Base-by-base conservation (phyloP, 2,797 vertebrate genomes). In the Enteromius radiatus region DNA sequence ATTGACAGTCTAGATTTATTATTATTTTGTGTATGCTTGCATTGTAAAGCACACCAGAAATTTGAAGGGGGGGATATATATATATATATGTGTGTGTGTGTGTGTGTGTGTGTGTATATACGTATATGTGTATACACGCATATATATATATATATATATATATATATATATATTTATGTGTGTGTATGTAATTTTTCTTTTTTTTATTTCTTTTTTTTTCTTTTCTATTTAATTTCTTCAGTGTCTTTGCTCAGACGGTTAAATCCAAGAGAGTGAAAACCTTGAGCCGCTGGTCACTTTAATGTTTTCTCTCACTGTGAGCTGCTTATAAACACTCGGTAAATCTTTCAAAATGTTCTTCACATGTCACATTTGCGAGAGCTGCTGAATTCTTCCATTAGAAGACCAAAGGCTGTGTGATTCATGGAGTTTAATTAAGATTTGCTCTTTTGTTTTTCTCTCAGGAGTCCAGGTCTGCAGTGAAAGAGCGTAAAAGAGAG, bases 401-500 rank as follows among this genome's bases (percentile, higher is more conserved):
- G 17, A 76, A 3, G 12, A 3, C 52, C 21, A 11, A 26, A 67
- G 26, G 23, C 31, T 23, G 26, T 83, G 33, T 86, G 82, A 87
- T 86, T 54, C 83, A 0, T 19, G 15, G 12, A 78, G 47, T 81
- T 67, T 83, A 73, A 85, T 84, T 70, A 77, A 84, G 43, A 26
- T 71, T 76, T 76, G 76, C 31, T 31, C 56, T 28, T 80, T 52
- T 47, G 36, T 15, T 43, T 75, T 71, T 76, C 61, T 82, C 76
- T 21, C 86, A 94, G 93, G 94, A 93, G 92, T 94, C 93, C 94
- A 95, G 94, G 94, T 95, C 93, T 92, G 92, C 90, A 87, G 92
- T 89, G 88, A 92, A 85, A 91, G 91, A 90, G 90, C 90, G 90
- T 65, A 90, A 87, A 87, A 91, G 85, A 92, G 90, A 91, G 91